A percentile compares a stretch with the other conserved stretches of the same genome.
Evolutionary conservation across 2,888 invertebrate genomes (phyloP).

Genomic region (Stenurella melanura): DNA sequence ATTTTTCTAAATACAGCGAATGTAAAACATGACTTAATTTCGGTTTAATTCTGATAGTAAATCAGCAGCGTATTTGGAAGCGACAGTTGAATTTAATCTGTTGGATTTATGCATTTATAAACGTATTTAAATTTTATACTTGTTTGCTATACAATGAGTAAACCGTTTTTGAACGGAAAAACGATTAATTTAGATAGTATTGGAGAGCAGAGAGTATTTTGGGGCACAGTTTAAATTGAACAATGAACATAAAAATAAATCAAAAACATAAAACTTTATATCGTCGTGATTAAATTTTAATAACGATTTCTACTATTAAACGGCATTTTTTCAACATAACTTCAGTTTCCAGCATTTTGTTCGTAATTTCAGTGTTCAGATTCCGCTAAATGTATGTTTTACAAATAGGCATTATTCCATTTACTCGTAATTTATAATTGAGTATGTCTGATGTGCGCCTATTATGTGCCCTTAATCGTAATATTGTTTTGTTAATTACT

Average conservation of each 20-base stretch:
- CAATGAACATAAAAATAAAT: neutral
- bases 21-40: neutral
- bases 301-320: neutral
- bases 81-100: neutral
- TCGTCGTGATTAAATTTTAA: neutral
- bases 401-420: too few relatives aligned
- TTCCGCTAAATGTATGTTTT: too few relatives aligned
- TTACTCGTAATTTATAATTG: too few relatives aligned
- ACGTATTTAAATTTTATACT: neutral
- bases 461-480: too few relatives aligned
- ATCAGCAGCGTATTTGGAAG: conserved; percentile 1
- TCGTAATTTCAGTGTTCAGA: neutral
- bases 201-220: neutral
- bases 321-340: neutral
- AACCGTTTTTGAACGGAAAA: neutral
- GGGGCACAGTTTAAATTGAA: neutral
- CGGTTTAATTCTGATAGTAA: neutral
- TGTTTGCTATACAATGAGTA: neutral
- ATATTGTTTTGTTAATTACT: too few relatives aligned
- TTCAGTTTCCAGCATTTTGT: neutral
- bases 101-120: neutral
- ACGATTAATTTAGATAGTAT: neutral
- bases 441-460: too few relatives aligned
- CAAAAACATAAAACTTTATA: neutral
- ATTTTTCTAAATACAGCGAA: neutral